Conservation (phyloP, 2,797 vertebrate species). For the Enteromius paludinosus region DNA sequence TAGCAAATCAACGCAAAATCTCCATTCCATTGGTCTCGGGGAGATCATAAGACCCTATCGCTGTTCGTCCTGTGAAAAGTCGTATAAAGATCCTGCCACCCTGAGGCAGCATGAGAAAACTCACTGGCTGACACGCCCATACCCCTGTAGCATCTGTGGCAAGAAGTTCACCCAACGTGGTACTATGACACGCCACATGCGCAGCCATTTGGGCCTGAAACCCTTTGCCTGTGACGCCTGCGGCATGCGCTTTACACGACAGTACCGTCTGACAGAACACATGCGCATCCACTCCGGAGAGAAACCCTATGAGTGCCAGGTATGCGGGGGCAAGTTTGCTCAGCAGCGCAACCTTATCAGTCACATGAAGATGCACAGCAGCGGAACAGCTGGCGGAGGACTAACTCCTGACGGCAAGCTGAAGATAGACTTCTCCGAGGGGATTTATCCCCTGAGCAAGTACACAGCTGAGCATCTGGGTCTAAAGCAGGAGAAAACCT, state of each 20-base stretch:
- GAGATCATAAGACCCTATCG: slow-evolving; percentile 96
- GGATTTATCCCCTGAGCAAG: slow-evolving; percentile 94
- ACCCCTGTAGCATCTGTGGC: slow-evolving; percentile 98
- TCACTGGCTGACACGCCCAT: slow-evolving; percentile 97
- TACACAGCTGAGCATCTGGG: slow-evolving; percentile 94
- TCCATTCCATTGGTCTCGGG: slow-evolving; percentile 79
- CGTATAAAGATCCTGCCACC: slow-evolving; percentile 98
- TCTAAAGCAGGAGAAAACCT: slow-evolving; percentile 92
- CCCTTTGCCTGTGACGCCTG: slow-evolving; percentile 97
- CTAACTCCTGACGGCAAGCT: slow-evolving; percentile 87
- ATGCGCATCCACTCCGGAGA: slow-evolving; percentile 99
- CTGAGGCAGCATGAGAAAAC: slow-evolving; percentile 98
- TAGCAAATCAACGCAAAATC: slow-evolving; percentile 79
- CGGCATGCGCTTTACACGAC: slow-evolving; percentile 99
- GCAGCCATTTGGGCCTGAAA: slow-evolving; percentile 97
- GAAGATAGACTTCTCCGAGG: slow-evolving; percentile 94
- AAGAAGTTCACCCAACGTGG: slow-evolving; percentile 99
- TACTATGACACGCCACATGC: slow-evolving; percentile 99
- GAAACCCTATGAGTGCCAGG: slow-evolving; percentile 98
- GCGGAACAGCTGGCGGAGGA: slow-evolving; percentile 76
- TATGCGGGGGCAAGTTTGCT: slow-evolving; percentile 97
- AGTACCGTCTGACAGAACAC: slow-evolving; percentile 98
- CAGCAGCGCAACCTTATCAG: slow-evolving; percentile 99
- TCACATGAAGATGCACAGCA: slow-evolving; percentile 99
- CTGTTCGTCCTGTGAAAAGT: slow-evolving; percentile 94